These are phyloP conservation scores for Ophraella communa DNA, from an alignment of 2,888 invertebrate genomes.

Conservation along the genomic window DNA sequence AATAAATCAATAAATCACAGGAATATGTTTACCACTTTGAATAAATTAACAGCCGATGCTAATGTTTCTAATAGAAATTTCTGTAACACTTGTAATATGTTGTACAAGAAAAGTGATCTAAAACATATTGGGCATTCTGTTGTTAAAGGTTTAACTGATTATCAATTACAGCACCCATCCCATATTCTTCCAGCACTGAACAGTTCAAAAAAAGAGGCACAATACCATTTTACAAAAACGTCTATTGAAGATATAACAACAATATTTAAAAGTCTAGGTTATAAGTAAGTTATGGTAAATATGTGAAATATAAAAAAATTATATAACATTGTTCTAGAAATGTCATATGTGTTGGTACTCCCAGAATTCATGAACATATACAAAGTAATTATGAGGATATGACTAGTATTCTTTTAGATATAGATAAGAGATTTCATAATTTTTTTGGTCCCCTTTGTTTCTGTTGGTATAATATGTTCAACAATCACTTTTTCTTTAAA, in stretches of 20 bases:
- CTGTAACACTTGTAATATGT: conserved; percentile 69
- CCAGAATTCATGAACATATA: conserved; percentile 78
- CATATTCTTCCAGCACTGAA: conserved; percentile 72
- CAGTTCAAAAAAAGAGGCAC: conserved; percentile 83
- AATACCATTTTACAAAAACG: conserved; percentile 81
- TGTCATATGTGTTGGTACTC: conserved; percentile 86
- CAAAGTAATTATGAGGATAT: conserved; percentile 57
- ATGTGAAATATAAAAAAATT: background rate
- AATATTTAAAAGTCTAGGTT: conserved; percentile 67
- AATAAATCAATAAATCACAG: conserved; percentile 64
- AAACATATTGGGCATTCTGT: conserved; percentile 67
- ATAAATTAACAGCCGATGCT: conserved; percentile 59
- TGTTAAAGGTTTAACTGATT: conserved; percentile 63
- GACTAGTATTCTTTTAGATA: conserved; percentile 77
- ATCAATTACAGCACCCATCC: conserved; percentile 69
- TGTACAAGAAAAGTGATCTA: conserved; percentile 54
- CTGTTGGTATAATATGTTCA: conserved; percentile 90
- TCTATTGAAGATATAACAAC: conserved; percentile 70
- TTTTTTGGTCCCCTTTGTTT: conserved; percentile 72
- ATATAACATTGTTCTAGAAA: conserved; percentile 62
- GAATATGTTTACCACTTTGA: conserved; percentile 62
- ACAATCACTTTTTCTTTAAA: conserved; percentile 81
- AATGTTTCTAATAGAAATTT: conserved; percentile 64
- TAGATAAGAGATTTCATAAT: conserved; percentile 75
- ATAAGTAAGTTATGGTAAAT: conserved; percentile 66